Evolutionary conservation across 1,140 invertebrate genomes (phyloP), one percentile per base, ranked within the genome.

Genomic region (Hyles vespertilio): DNA sequence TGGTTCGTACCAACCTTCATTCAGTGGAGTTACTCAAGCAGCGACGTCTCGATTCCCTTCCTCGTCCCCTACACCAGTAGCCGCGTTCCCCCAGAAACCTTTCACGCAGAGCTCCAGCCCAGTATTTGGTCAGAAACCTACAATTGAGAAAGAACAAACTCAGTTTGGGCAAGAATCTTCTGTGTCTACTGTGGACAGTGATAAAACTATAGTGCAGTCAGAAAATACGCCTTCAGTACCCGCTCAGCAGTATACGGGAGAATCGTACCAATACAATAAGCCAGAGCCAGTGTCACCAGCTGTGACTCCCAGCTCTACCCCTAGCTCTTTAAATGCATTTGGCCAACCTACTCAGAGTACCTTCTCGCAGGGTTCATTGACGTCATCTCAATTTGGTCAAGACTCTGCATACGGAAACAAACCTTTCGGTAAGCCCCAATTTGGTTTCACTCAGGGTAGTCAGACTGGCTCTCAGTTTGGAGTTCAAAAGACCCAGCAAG

Each of bases 1-100:
- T 10, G 59, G 56, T 10, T 22, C 54, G 12, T 53, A 63, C n/a
- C 47, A 48, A 5, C 54, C 58, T 8, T 52, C 61, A 10, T 55
- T 48, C 6, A 73, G 58, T 66, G 66, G 65, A 5, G 51, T 69
- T 8, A 74, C 74, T 49, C 73, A 80, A 50, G 67, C 67, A 50
- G 61, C 77, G 3, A 52, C 67, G 22, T 72, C 63, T 44, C 53
- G 51, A 67, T 79, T 64, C 63, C 36, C 56, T 44, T 48, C 60
- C 32, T 5, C 33, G 10, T 48, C 57, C 6, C 46, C 55, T 46
- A 9, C 61, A 8, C 61, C 69, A 43, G 62, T 65, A 51, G 33
- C 49, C 5, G 44, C 36, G 0, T 40, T 12, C 44, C 53, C 8
- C 8, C 52, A 45, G 33, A 43, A 44, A 52, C 6, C 51, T 22